phyloP scores from a whole-genome alignment of 1,140 invertebrate species.

The Episyrphus balteatus region DNA sequence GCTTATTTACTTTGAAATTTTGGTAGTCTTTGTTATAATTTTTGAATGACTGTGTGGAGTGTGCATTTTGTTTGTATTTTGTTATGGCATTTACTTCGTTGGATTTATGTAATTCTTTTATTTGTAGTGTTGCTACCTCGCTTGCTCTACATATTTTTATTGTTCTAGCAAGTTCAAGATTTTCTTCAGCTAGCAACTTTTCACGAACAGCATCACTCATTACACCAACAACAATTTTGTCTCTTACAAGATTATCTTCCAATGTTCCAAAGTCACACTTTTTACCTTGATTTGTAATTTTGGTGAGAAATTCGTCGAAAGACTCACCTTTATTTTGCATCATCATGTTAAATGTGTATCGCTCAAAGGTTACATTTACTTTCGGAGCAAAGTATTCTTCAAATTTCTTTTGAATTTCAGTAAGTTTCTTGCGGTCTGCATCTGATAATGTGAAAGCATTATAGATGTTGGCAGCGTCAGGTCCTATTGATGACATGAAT shows the following conservation, averaged over 20 bases:
- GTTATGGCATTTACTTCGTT: neutral
- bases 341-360: conserved; percentile 7
- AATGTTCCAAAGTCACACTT: neutral
- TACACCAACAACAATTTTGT: conserved; percentile 3
- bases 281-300: neutral
- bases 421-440: no score
- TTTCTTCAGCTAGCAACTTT: neutral
- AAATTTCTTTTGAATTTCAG: conserved; percentile 13
- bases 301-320: conserved; percentile 1
- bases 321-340: neutral
- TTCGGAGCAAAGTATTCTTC: conserved; percentile 14
- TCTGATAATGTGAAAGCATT: no score
- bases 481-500: no score
- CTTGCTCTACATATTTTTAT: conserved; percentile 2
- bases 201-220: neutral
- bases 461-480: no score
- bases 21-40: no score
- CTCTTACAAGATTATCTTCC: neutral
- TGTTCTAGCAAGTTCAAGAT: neutral
- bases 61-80: conserved; percentile 1
- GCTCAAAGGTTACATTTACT: conserved; percentile 12
- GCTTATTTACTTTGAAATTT: no score
- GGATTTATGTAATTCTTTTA: conserved; percentile 1
- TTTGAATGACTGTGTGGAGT: no score
- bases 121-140: neutral